phyloP scores from a whole-genome alignment of 2,888 invertebrate genomes.

The Calephelis perditalis region DNA sequence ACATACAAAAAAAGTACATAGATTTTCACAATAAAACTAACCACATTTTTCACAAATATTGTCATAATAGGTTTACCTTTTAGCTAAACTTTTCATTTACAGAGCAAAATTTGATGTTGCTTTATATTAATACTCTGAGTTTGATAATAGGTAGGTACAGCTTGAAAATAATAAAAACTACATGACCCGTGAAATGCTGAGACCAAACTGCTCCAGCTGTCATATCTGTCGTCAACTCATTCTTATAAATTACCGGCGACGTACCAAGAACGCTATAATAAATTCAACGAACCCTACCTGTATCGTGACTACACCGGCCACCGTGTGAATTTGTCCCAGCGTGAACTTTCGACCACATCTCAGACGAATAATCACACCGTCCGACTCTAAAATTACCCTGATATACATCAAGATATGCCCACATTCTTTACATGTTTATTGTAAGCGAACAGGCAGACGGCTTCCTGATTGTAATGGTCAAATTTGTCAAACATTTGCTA shows the following conservation, averaged over 20 bases:
- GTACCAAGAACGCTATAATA: conserved; percentile 75
- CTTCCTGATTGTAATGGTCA: too few species aligned
- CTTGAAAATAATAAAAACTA: conserved; percentile 23
- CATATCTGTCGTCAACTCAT: conserved; percentile 53
- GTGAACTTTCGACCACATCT: conserved; percentile 52
- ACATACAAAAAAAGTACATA: too few species aligned
- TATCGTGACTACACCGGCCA: conserved; percentile 65
- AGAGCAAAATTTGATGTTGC: too few species aligned
- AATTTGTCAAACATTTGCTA: too few species aligned
- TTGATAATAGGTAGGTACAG: conserved; percentile 21
- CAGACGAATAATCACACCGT: conserved; percentile 64
- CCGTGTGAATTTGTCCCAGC: conserved; percentile 72
- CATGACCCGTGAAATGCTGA: conserved; percentile 41
- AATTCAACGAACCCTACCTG: conserved; percentile 77
- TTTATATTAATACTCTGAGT: conserved; percentile 2
- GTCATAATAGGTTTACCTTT: too few species aligned
- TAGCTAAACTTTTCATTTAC: too few species aligned
- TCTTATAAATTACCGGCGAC: conserved; percentile 54
- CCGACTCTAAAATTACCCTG: conserved; percentile 51
- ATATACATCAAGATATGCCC: conserved; percentile 46
- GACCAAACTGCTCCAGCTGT: conserved; percentile 58
- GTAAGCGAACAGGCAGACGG: too few species aligned
- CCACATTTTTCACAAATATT: too few species aligned
- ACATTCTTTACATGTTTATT: conserved; percentile 33
- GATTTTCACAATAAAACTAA: too few species aligned